A percentile compares a stretch with the other conserved stretches of the same genome.
Conservation (phyloP, 2,888 invertebrate genomes). For the Panzeria rudis region DNA sequence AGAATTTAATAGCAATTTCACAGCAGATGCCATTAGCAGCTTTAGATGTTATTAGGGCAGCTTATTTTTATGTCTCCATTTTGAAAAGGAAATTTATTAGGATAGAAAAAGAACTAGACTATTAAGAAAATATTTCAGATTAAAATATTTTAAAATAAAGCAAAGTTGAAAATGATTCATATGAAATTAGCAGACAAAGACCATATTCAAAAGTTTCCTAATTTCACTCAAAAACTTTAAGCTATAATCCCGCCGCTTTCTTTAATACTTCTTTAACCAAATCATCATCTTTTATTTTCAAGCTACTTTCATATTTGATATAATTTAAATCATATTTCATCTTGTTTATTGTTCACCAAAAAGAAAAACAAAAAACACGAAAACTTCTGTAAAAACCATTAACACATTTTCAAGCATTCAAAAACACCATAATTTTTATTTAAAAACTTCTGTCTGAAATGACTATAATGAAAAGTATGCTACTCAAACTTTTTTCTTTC, state of each 20-base stretch:
- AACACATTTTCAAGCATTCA: constrained; percentile 31
- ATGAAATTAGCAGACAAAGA: too few relatives aligned
- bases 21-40: constrained; percentile 18
- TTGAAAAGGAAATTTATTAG: neutral
- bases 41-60: neutral
- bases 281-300: neutral
- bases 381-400: constrained; percentile 25
- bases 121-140: neutral
- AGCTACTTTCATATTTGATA: neutral
- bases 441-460: constrained; percentile 49
- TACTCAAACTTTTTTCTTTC: constrained; percentile 32
- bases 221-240: too few relatives aligned
- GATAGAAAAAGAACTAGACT: neutral
- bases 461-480: constrained; percentile 49
- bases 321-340: neutral
- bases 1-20: constrained; percentile 33
- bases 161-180: too few relatives aligned
- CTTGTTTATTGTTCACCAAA: neutral
- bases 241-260: too few relatives aligned
- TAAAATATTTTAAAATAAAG: too few relatives aligned
- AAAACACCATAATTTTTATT: constrained; percentile 30
- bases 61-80: neutral
- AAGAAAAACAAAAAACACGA: neutral
- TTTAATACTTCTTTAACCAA: neutral
- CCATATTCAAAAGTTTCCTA: too few relatives aligned